Conservation (phyloP, 1,140 invertebrate species). For the Aradophagus sp. region DNA sequence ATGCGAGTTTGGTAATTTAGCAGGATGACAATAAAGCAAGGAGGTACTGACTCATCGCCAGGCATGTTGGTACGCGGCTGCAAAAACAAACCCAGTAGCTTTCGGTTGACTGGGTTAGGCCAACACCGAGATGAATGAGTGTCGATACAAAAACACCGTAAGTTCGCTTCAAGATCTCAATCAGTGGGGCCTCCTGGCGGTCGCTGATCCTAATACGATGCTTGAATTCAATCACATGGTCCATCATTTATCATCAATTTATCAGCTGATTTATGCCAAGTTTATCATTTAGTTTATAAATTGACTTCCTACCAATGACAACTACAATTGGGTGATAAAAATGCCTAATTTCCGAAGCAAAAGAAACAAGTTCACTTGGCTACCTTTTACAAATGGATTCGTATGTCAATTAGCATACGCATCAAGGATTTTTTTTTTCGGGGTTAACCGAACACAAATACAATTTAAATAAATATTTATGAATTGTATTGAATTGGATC, state of each 20-base stretch:
- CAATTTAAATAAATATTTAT: too few species aligned
- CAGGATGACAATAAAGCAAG: too few species aligned
- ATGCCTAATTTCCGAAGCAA: too few species aligned
- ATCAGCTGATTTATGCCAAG: constrained; percentile 17
- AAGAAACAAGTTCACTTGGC: too few species aligned
- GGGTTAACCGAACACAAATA: too few species aligned
- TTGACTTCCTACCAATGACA: too few species aligned
- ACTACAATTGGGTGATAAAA: constrained; percentile 3
- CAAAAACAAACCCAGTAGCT: constrained; percentile 38
- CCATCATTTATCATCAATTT: constrained; percentile 9
- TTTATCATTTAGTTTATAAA: too few species aligned
- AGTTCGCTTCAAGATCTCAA: constrained; percentile 49
- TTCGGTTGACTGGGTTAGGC: constrained; percentile 33
- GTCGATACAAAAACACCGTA: constrained; percentile 48
- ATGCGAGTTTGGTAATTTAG: too few species aligned
- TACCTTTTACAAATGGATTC: too few species aligned
- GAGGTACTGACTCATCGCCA: constrained; percentile 34
- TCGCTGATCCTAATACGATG: constrained; percentile 31
- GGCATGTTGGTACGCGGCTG: constrained; percentile 23
- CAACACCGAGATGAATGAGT: constrained; percentile 40
- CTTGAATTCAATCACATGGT: constrained; percentile 27
- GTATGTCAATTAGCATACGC: too few species aligned
- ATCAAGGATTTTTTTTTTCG: too few species aligned
- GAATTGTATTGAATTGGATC: too few species aligned
- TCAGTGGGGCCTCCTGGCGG: constrained; percentile 13